Percentiles rank a stretch among this genome's conserved stretches.
These are phyloP conservation scores for Lucilia cuprina DNA, from an alignment of 1,140 invertebrate species.

Conservation along the genomic window DNA sequence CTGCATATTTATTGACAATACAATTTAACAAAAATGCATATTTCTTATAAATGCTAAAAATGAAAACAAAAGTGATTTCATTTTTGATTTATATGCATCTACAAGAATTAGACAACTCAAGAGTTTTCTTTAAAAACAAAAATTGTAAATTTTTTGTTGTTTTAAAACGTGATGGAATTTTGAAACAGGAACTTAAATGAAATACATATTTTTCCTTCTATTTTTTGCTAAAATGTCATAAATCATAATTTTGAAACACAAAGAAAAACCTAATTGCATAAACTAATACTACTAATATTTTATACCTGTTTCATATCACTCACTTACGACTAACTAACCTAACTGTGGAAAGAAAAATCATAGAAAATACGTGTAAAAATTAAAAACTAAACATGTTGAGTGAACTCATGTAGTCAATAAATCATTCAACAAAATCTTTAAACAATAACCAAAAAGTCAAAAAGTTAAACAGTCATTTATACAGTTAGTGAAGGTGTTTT, in stretches of 20 bases:
- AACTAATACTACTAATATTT: background rate
- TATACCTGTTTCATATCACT: background rate
- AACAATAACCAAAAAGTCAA: background rate
- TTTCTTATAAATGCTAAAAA: background rate
- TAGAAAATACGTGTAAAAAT: background rate
- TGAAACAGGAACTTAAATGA: background rate
- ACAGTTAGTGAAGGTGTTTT: background rate
- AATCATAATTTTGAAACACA: conserved; percentile 26
- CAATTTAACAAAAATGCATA: background rate
- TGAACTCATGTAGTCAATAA: background rate
- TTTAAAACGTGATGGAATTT: background rate
- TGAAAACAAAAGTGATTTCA: background rate
- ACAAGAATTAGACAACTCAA: background rate
- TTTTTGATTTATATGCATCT: background rate
- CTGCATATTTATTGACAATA: background rate
- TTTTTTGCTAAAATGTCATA: background rate
- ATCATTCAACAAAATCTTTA: background rate
- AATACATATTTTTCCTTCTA: background rate
- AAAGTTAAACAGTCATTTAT: background rate
- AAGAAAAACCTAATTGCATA: background rate
- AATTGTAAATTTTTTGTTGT: background rate
- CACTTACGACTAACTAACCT: background rate
- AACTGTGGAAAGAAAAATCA: background rate
- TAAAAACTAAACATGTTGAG: background rate
- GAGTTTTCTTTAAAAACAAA: background rate